phyloP scores from a whole-genome alignment of 2,888 invertebrate genomes.

The Steinernema carpocapsae region DNA sequence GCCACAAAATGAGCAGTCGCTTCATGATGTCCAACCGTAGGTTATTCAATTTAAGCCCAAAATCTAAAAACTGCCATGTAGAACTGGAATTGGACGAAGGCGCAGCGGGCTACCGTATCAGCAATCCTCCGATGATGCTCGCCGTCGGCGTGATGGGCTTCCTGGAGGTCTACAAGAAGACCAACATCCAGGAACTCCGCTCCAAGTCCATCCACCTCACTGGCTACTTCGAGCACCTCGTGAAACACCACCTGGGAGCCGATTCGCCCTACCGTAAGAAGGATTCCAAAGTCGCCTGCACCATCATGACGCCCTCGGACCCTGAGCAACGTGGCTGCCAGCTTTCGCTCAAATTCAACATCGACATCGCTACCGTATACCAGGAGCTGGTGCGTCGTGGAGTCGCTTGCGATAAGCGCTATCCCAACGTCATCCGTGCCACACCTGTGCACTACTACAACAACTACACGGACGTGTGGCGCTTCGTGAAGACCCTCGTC shows the following conservation, averaged over 20 bases:
- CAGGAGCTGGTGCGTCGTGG: conserved; percentile 72
- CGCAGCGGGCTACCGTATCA: conserved; percentile 72
- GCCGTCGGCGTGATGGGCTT: conserved; percentile 71
- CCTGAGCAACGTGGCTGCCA: conserved; percentile 73
- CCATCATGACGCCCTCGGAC: conserved; percentile 73
- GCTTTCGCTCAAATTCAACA: conserved; percentile 72
- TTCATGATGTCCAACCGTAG: conserved; percentile 71
- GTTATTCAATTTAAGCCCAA: conserved; percentile 37
- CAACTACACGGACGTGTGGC: conserved; percentile 68
- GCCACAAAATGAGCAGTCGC: conserved; percentile 72
- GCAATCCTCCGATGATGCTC: conserved; percentile 73
- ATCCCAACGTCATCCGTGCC: neutral
- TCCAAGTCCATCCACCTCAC: conserved; percentile 73
- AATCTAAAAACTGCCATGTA: too few species aligned
- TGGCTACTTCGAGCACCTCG: conserved; percentile 72
- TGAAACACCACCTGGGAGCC: conserved; percentile 51
- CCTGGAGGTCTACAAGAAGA: conserved; percentile 70
- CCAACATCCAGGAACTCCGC: conserved; percentile 70
- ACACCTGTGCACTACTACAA: conserved; percentile 72
- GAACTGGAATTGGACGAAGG: conserved; percentile 71
- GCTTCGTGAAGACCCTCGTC: conserved; percentile 57
- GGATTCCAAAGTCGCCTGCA: conserved; percentile 56
- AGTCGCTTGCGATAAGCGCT: conserved; percentile 71
- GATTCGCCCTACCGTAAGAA: conserved; percentile 37
- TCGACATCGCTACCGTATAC: conserved; percentile 70